Base-by-base conservation (phyloP, 2,113 vertebrate genomes). In the Amblyopsis rosae region DNA sequence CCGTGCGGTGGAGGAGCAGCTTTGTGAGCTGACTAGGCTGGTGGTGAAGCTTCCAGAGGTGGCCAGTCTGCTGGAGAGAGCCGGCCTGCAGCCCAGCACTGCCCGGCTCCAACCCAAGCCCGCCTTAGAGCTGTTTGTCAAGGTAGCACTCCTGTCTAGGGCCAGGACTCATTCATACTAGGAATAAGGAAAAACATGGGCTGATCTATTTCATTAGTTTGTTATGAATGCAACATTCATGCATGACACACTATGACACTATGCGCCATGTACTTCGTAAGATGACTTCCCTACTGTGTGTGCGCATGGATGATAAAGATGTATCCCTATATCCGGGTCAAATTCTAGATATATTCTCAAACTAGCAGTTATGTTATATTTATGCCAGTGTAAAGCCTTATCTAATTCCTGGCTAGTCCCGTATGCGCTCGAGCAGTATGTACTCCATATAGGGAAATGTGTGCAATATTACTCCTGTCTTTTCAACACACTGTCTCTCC, bases 1-100 rank as follows among this genome's bases (percentile, higher is more conserved):
- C 47, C 94, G 90, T 59, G 87, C 86, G 45, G 87, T 93, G 61
- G 85, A 91, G 82, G 93, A 96, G 55, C 97, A 99, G 86, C 86
- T 98, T 86, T 76, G 81, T 59, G 96, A 96, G 87, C 84, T 98
- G 89, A 99, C 97, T 77, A 94, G 96, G 64, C 86, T 98, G 76
- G 88, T 98, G 59, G 92, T 95, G 80, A 93, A 91, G 77, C 94
- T 99, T 65, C 91, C 96, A 41, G 96, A 99, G 92, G 93, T 97
- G 80, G 94, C 94, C 75, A 72, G 72, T 71, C 83, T 99, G 72
- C 82, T 98, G 70, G 93, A 90, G 71, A 93, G 87, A 79, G 89
- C 93, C 45, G 86, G 89, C 41, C 32, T 93, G 55, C 91, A 91
- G 72, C 72, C 77, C 50, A 55, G 82, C 32, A 50, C 88, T 59